These are phyloP conservation scores for Sycophaga agraensis DNA, from an alignment of 1,140 invertebrate genomes.

Conservation along the genomic window DNA sequence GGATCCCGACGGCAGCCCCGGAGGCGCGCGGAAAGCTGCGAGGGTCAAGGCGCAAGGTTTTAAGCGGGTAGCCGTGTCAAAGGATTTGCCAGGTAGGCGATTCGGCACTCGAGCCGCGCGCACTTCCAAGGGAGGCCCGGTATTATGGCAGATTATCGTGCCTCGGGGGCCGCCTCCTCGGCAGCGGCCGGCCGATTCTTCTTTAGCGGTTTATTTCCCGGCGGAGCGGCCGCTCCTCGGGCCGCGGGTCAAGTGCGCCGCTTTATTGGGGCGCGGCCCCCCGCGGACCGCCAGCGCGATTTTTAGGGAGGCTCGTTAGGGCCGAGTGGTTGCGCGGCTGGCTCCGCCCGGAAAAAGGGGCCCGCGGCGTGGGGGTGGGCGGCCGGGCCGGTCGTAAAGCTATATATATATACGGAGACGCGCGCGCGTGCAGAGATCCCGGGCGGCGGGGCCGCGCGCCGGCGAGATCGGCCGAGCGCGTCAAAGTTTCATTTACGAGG, in stretches of 20 bases:
- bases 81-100: conserved; percentile 19
- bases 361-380: too few species aligned
- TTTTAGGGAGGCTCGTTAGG: too few species aligned
- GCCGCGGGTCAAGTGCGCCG: too few species aligned
- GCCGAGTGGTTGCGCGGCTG: too few species aligned
- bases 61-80: background rate
- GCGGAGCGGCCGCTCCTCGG: background rate
- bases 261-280: too few species aligned
- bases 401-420: conserved; percentile 2
- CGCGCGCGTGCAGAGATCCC: too few species aligned
- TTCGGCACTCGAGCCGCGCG: conserved; percentile 1
- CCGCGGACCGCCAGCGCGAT: too few species aligned
- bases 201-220: background rate
- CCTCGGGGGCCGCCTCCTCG: too few species aligned
- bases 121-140: conserved; percentile 10
- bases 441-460: background rate
- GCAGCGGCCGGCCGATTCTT: too few species aligned
- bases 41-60: conserved; percentile 2
- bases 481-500: conserved; percentile 28
- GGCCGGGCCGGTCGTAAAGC: conserved; percentile 8
- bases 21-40: too few species aligned
- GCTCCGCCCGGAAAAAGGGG: too few species aligned
- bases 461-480: background rate
- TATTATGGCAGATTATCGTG: conserved; percentile 20
- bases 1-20: too few species aligned